Evolutionary conservation across 1,140 invertebrate genomes (phyloP).

Genomic region (Hesperophylax magnus): DNA sequence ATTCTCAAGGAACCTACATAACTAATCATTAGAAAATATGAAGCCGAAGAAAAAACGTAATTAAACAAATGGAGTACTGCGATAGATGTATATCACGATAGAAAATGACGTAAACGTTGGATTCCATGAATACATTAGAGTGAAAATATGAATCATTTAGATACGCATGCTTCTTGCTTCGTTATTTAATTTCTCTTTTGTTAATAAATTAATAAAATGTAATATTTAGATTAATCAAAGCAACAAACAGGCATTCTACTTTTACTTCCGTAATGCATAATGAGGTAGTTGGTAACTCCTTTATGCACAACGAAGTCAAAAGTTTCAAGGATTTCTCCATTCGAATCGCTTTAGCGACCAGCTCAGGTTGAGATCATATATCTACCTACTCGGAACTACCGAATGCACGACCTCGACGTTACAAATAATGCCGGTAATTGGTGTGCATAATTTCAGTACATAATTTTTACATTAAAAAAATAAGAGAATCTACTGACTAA

Average conservation of each 20-base stretch:
- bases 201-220: background rate
- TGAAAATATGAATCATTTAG: no score
- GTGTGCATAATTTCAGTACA: no score
- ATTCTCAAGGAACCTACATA: no score
- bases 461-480: no score
- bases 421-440: background rate
- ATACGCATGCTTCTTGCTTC: background rate
- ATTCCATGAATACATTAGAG: no score
- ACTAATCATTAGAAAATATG: no score
- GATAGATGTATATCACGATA: no score
- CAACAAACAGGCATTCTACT: no score
- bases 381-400: background rate
- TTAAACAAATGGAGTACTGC: no score
- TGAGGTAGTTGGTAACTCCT: background rate
- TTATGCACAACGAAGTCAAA: background rate
- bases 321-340: slow-evolving; percentile 25
- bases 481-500: no score
- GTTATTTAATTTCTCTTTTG: slow-evolving; percentile 18
- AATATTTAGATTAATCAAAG: background rate
- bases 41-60: no score
- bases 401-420: background rate
- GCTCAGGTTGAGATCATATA: background rate
- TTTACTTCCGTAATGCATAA: slow-evolving; percentile 1
- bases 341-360: background rate
- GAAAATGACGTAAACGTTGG: no score